These are phyloP conservation scores for Halocynthia roretzi DNA, from an alignment of 23 tunicate species.

Conservation along the genomic window DNA sequence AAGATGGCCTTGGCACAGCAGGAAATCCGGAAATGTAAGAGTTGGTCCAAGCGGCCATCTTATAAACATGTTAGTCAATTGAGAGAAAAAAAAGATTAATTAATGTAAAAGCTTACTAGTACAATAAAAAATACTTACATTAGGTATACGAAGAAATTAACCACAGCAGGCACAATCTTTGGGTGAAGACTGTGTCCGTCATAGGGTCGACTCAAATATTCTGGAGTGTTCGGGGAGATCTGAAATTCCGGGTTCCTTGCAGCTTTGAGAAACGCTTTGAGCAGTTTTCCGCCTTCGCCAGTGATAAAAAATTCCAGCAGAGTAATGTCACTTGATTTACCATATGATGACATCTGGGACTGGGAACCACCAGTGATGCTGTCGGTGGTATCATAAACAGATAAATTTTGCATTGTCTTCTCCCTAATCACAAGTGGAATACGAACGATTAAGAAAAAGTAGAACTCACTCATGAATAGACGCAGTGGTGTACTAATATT, in stretches of 20 bases:
- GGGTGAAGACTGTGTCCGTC: conserved; percentile 7
- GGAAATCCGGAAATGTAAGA: conserved; percentile 51
- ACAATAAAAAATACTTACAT: conserved; percentile 20
- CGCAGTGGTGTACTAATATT: background rate
- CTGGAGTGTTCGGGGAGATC: no score
- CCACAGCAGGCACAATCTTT: conserved; percentile 20
- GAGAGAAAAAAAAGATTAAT: no score
- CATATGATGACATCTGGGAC: background rate
- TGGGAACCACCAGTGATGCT: background rate
- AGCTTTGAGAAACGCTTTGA: conserved; percentile 18
- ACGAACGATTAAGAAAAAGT: no score
- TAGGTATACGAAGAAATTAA: conserved; percentile 40
- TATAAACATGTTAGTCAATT: background rate
- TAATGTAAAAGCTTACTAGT: no score
- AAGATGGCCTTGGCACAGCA: conserved; percentile 54
- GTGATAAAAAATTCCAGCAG: conserved; percentile 45
- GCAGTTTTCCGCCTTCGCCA: conserved; percentile 31
- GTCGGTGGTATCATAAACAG: conserved; percentile 13
- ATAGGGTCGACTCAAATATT: background rate
- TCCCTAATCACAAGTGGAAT: conserved; percentile 10
- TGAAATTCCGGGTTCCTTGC: background rate
- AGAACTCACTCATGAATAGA: no score
- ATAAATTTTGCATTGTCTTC: conserved; percentile 43
- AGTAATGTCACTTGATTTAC: background rate
- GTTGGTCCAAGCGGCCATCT: conserved; percentile 85